These are phyloP conservation scores for Macrotus californicus DNA, from an alignment of 2,113 vertebrate species.

Conservation along the genomic window DNA sequence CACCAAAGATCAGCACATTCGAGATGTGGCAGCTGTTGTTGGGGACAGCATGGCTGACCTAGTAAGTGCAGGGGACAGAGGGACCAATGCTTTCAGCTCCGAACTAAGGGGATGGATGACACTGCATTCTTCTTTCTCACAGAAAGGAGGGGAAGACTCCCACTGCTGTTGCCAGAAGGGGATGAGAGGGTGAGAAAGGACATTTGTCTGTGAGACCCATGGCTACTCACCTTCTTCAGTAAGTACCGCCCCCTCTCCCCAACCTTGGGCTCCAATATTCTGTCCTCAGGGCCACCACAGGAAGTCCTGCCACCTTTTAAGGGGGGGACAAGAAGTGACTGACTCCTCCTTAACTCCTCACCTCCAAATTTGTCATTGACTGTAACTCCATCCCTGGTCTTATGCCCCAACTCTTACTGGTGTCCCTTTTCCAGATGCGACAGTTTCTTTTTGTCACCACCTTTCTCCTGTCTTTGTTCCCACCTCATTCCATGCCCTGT, in stretches of 20 bases:
- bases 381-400: background rate
- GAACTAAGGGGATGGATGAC: background rate
- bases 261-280: background rate
- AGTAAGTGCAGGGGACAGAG: background rate
- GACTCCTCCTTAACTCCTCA: background rate
- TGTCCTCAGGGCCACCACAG: background rate
- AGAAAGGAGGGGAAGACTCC: background rate
- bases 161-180: background rate
- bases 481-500: background rate
- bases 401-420: background rate
- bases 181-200: background rate
- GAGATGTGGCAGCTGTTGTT: slow-evolving; percentile 80
- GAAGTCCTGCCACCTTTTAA: background rate
- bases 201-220: background rate
- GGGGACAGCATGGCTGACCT: slow-evolving; percentile 81
- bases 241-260: background rate
- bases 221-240: background rate
- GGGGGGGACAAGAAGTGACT: background rate
- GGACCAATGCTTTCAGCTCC: background rate
- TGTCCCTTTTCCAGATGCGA: background rate
- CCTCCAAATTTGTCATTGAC: background rate
- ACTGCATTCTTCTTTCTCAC: background rate
- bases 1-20: slow-evolving; percentile 85
- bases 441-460: background rate
- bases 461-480: background rate